phyloP scores from a whole-genome alignment of 2,113 vertebrate species.

The Chloroceryle aenea region DNA sequence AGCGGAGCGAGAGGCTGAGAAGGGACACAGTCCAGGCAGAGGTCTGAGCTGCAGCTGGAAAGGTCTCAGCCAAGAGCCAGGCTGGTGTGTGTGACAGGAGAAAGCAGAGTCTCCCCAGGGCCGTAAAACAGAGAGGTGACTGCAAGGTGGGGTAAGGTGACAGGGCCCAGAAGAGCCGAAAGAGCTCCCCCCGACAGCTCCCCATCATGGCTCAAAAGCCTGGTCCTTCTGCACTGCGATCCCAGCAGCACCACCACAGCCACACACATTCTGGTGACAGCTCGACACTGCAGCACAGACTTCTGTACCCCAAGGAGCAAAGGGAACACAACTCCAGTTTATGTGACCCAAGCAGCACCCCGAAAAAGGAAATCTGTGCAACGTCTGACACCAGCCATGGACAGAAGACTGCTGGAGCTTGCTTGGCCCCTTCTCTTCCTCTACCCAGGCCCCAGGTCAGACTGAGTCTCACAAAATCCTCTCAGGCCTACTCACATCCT shows the following conservation, averaged over 20 bases:
- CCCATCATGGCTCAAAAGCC: neutral
- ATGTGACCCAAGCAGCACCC: neutral
- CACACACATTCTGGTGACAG: neutral
- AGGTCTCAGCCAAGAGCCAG: neutral
- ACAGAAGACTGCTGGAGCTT: neutral
- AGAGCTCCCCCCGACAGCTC: neutral
- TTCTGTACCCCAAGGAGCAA: neutral
- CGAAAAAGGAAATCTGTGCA: neutral
- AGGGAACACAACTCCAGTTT: neutral
- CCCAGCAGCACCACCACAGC: neutral
- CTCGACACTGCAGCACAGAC: neutral
- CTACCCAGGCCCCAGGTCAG: neutral
- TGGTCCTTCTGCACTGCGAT: neutral
- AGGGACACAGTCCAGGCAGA: neutral
- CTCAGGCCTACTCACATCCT: conserved; percentile 82
- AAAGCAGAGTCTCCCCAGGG: neutral
- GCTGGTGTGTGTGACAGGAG: neutral
- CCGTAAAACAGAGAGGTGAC: neutral
- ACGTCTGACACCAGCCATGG: rapidly evolving
- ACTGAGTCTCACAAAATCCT: neutral
- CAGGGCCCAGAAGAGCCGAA: neutral
- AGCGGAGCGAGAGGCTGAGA: neutral
- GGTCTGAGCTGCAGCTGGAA: neutral
- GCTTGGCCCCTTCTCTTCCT: neutral
- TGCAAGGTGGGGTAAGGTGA: neutral